Base-by-base conservation (phyloP, 37 sponge, comb jelly and placozoan species). In the Ephydatia muelleri region DNA sequence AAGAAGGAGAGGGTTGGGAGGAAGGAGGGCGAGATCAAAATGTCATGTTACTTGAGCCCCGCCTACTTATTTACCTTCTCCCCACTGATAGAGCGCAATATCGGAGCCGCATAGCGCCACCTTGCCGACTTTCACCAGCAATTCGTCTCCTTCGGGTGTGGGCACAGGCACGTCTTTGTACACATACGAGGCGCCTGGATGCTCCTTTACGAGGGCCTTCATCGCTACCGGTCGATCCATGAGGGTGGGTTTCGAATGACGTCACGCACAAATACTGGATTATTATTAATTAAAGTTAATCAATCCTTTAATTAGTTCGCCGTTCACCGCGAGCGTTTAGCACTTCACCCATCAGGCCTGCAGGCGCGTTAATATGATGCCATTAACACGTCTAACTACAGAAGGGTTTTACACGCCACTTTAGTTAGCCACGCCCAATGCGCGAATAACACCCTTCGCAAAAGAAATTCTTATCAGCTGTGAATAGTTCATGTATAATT, bases 81-180 rank as follows among this genome's bases (percentile, higher is more conserved):
- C 91, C 97, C 97, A 96, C 31, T 93, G 77, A 66, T 96, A 93
- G 67, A 96, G 89, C 36, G 28, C 81, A 35, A 96, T 96, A 78
- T 96, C 97, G 1, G 97, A 96, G 0, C 97, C 97, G 67, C 97
- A 96, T 22, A 96, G 82, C 0, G 94, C 91, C 0, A 93, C 93
- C 65, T 89, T 88, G 49, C 81, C 67, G n/a, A 91, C 85, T 67
- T 86, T 91, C 34, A 96, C 87, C 38, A 96, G 76, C 85, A 96
- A 84, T 29, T 96, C 97, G 16, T 86, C 92, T 16, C 70, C 70
- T 25, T 76, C 79, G 0, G 97, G 94, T 22, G 6, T 19, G 30
- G 94, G 94, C 25, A 93, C 88, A 0, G 92, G 92, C 25, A 96
- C 75, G 3, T 88, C 85, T 66, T 82, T 91, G 78, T 92, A 93